Percentiles rank a stretch among this genome's conserved stretches.
phyloP scores from a whole-genome alignment of 2,113 vertebrate species.

The Ptyas mucosa region DNA sequence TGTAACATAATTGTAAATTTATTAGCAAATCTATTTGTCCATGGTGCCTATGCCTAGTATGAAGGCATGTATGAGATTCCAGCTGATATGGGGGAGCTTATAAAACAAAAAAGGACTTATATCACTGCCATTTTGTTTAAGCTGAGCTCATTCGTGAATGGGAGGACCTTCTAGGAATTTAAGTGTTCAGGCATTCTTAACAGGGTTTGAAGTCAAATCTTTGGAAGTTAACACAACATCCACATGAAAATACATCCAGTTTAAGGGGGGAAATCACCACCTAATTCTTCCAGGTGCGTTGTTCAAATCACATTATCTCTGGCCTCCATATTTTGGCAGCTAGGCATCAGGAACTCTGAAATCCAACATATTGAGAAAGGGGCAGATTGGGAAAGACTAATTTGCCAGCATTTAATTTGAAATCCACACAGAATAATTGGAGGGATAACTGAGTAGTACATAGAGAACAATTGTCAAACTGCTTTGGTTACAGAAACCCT shows the following conservation, averaged over 20 bases:
- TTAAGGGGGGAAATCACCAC: neutral
- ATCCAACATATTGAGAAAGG: neutral
- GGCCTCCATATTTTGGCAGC: neutral
- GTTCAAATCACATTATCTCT: neutral
- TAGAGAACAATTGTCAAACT: neutral
- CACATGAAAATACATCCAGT: neutral
- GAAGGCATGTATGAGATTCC: slow-evolving; percentile 15
- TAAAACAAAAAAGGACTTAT: neutral
- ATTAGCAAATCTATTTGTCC: slow-evolving; percentile 17
- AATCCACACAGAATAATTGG: neutral
- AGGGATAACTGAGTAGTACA: no score
- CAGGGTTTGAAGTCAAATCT: neutral
- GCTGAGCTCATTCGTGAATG: neutral
- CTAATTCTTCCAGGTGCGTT: neutral
- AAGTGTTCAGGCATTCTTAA: neutral
- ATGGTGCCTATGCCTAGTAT: neutral
- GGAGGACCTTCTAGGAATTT: neutral
- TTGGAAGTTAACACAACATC: neutral
- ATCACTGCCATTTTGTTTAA: neutral
- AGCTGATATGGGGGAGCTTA: slow-evolving; percentile 21
- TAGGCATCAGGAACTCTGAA: neutral
- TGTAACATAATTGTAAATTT: slow-evolving; percentile 38
- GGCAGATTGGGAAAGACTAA: neutral
- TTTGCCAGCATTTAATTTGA: neutral
- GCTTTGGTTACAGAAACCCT: neutral